Percentiles rank a stretch among this genome's conserved stretches.
phyloP scores from a whole-genome alignment of 2,797 vertebrate genomes.

The Micromesistius poutassou region DNA sequence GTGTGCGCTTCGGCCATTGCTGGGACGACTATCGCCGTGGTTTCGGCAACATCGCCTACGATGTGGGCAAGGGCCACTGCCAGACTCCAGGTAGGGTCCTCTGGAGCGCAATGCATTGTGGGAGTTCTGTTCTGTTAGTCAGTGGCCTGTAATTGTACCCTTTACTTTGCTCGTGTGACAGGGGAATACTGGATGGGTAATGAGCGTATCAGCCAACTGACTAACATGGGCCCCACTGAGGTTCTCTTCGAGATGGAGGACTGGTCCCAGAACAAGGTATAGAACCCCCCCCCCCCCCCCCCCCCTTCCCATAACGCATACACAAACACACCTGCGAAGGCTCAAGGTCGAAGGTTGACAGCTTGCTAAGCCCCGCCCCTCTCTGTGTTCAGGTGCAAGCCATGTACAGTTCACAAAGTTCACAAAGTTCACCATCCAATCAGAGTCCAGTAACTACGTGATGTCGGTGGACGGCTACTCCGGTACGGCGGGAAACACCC shows the following conservation, averaged over 20 bases:
- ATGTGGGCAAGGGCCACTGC: conserved; percentile 82
- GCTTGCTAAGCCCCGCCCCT: not conserved
- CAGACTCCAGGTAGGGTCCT: conserved; percentile 80
- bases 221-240: conserved; percentile 83
- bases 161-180: conserved; percentile 50
- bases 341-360: not conserved
- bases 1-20: conserved; percentile 88
- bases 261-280: conserved; percentile 77
- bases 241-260: conserved; percentile 92
- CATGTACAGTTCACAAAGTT: conserved; percentile 76
- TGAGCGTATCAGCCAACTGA: conserved; percentile 87
- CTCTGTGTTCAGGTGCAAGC: conserved; percentile 71
- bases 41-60: conserved; percentile 89
- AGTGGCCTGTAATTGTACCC: not conserved
- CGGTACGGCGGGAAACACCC: conserved; percentile 85
- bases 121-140: not conserved
- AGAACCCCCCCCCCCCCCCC: not conserved
- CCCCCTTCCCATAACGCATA: not conserved
- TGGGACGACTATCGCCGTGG: conserved; percentile 90
- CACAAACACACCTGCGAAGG: not conserved
- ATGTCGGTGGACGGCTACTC: conserved; percentile 81
- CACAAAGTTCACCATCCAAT: conserved; percentile 87
- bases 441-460: conserved; percentile 82
- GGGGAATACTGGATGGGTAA: conserved; percentile 98
- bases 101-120: not conserved